Conservation (phyloP, 2,888 invertebrate genomes). For the Sceliomorpha sp. region DNA sequence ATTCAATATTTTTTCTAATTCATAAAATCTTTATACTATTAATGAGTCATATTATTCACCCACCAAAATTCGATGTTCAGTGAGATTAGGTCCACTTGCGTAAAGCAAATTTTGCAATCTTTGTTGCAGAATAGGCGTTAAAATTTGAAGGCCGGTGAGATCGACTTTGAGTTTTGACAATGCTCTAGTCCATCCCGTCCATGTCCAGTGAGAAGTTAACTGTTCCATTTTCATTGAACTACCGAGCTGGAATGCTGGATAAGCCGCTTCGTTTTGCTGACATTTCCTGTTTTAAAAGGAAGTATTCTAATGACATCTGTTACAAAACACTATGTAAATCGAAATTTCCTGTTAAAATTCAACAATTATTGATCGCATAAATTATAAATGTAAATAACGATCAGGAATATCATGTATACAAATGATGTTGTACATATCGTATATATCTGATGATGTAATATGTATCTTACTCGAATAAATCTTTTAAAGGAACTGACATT, state of each 20-base stretch:
- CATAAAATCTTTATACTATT: too few relatives aligned
- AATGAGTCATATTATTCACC: too few relatives aligned
- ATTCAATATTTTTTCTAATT: too few relatives aligned
- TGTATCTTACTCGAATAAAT: constrained; percentile 82
- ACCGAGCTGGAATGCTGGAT: constrained; percentile 87
- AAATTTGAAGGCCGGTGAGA: constrained; percentile 82
- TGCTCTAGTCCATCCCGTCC: constrained; percentile 81
- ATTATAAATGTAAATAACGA: too few relatives aligned
- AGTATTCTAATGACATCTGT: background rate
- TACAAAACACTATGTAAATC: background rate
- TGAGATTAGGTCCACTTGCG: constrained; percentile 84
- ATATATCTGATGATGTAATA: too few relatives aligned
- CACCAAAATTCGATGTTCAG: constrained; percentile 82
- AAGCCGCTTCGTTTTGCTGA: constrained; percentile 86
- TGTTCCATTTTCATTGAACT: constrained; percentile 86
- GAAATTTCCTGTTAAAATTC: background rate
- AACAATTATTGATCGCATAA: background rate
- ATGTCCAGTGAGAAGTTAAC: constrained; percentile 84
- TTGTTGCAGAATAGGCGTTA: constrained; percentile 83
- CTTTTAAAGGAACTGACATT: constrained; percentile 82
- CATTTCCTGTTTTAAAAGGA: constrained; percentile 83
- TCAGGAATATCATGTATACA: too few relatives aligned
- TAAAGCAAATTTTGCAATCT: constrained; percentile 83
- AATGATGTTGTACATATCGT: too few relatives aligned
- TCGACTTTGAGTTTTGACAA: constrained; percentile 81